Percentiles rank a stretch among this genome's conserved stretches.
Conservation (phyloP, 2,888 invertebrate species). For the Dendrolimus houi region DNA sequence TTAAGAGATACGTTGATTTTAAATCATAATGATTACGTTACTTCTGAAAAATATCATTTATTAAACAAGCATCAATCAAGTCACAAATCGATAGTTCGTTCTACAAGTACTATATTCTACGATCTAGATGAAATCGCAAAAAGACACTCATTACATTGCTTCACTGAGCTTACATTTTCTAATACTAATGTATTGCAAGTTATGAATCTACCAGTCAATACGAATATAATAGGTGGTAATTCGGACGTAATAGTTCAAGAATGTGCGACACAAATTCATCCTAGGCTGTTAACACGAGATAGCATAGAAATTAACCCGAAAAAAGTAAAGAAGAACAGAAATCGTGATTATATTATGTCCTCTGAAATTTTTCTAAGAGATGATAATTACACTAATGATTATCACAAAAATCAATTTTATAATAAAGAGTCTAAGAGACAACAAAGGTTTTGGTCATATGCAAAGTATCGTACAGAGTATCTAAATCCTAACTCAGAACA, state of each 20-base stretch:
- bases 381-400: conserved; percentile 18
- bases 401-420: conserved; percentile 16
- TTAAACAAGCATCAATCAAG: conserved; percentile 30
- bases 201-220: conserved; percentile 17
- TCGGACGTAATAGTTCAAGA: conserved; percentile 44
- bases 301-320: conserved; percentile 28
- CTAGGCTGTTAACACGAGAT: conserved; percentile 27
- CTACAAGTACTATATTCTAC: conserved; percentile 56
- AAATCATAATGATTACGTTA: conserved; percentile 25
- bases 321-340: conserved; percentile 26
- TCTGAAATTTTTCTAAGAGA: conserved; percentile 50
- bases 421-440: conserved; percentile 26
- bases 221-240: conserved; percentile 26
- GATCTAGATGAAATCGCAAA: conserved; percentile 55
- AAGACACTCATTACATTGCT: conserved; percentile 46
- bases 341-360: conserved; percentile 26
- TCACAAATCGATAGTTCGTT: conserved; percentile 27
- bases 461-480: conserved; percentile 47
- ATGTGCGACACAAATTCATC: conserved; percentile 42
- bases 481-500: conserved; percentile 38
- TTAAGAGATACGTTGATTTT: conserved; percentile 9
- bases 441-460: conserved; percentile 51
- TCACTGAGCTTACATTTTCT: conserved; percentile 27
- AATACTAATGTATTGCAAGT: conserved; percentile 29
- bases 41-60: conserved; percentile 40